phyloP scores from a whole-genome alignment of 2,797 vertebrate genomes.

The Syngnathus acus region DNA sequence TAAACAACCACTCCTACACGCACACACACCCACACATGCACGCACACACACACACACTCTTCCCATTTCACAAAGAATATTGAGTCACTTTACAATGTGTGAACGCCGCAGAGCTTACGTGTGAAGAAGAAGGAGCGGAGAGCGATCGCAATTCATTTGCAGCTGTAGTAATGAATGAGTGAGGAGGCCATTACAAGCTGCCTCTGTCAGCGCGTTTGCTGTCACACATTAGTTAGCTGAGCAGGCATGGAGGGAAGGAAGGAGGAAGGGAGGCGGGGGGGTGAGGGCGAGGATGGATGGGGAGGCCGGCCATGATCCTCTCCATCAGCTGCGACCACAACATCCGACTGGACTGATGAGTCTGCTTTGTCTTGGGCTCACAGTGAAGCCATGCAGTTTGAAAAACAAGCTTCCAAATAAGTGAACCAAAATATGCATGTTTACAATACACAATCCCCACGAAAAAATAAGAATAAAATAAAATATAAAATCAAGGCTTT shows the following conservation, averaged over 20 bases:
- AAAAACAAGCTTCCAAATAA: not conserved
- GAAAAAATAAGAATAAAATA: not conserved
- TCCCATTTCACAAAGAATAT: constrained; percentile 29
- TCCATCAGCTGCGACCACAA: constrained; percentile 47
- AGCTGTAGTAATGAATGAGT: constrained; percentile 43
- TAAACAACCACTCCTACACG: constrained; percentile 29
- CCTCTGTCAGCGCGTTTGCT: constrained; percentile 66
- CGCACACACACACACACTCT: not conserved
- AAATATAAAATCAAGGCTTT: not conserved
- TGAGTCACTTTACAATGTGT: constrained; percentile 56
- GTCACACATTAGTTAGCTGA: constrained; percentile 63
- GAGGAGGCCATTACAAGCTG: constrained; percentile 67
- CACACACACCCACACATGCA: too few relatives aligned
- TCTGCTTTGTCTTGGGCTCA: not conserved
- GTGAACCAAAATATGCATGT: not conserved
- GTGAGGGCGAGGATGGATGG: constrained; percentile 17
- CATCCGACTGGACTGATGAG: constrained; percentile 31
- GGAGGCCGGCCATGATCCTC: constrained; percentile 29
- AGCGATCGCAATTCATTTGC: constrained; percentile 66
- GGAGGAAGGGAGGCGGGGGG: not conserved
- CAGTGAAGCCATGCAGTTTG: not conserved
- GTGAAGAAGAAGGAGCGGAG: not conserved
- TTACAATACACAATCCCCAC: not conserved
- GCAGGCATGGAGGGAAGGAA: constrained; percentile 8
- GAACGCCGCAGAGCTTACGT: constrained; percentile 20